Evolutionary conservation across 2,888 invertebrate genomes (phyloP), one percentile per base, ranked within the genome.

Genomic region (Lampropteryx suffumata): DNA sequence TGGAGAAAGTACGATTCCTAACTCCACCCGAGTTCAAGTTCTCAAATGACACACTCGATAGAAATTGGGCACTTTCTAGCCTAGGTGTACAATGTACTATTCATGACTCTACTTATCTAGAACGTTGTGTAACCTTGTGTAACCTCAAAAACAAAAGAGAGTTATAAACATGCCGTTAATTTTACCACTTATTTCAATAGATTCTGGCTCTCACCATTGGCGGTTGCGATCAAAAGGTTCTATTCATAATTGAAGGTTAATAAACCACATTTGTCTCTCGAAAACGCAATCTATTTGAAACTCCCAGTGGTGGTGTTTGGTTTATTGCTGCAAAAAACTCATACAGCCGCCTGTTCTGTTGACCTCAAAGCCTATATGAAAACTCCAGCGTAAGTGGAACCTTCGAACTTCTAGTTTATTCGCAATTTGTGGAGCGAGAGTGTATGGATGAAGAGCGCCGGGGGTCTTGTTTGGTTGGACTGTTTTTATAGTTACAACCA

Each of bases 281-380:
- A 67, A 66, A 72, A 66, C 63, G 58, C 64, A 70, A 71, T 72
- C 65, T 69, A 64, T 67, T 62, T 56, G 46, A 64, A 46, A 57
- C 58, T 47, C 73, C 71, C 71, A 28, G 43, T 59, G 70, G 75
- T 57, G 61, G 61, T 60, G 59, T 61, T 63, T 57, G 62, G 62
- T 67, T 67, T 67, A 65, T 54, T 52, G 56, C 61, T 55, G 60
- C 64, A 73, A 78, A 73, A 73, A 69, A 63, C 69, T 71, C 73
- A 64, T 71, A 67, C 63, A 17, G 4, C 17, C 3, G 4, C 62
- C 61, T 67, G 66, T 69, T 71, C 65, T 64, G 64, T 70, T 78
- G 80, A 79, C 81, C 81, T 69, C 62, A 71, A 78, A 76, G 68
- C 76, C 76, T 74, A 74, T 59, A 71, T 69, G 64, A 45, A 44